These are phyloP conservation scores for Xenus cinereus DNA, from an alignment of 2,113 vertebrate genomes.

Conservation along the genomic window DNA sequence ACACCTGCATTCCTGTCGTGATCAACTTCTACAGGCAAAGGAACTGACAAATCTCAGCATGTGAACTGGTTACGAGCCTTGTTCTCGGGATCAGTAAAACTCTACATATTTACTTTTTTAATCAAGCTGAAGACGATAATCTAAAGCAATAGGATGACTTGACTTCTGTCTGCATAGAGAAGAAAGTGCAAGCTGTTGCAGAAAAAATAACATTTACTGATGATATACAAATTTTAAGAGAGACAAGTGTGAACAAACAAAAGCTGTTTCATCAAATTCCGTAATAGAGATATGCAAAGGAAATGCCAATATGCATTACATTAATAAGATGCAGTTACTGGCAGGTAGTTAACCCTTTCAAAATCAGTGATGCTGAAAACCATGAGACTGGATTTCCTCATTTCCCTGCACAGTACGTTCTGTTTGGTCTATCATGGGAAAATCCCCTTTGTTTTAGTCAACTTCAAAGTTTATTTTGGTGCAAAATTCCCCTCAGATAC, in stretches of 20 bases:
- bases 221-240: constrained; percentile 64
- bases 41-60: not conserved
- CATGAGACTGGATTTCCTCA: not conserved
- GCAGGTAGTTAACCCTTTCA: constrained; percentile 47
- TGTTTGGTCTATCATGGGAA: constrained; percentile 15
- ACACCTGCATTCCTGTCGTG: not conserved
- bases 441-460: not conserved
- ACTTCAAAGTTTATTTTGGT: constrained; percentile 11
- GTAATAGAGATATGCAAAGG: constrained; percentile 9
- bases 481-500: not conserved
- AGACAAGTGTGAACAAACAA: constrained; percentile 76
- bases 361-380: not conserved
- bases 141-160: constrained; percentile 46
- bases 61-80: not conserved
- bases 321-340: constrained; percentile 61
- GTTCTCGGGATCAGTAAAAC: not conserved
- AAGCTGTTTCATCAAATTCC: constrained; percentile 70
- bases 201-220: constrained; percentile 62
- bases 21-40: not conserved
- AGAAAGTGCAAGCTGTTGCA: constrained; percentile 64
- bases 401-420: not conserved
- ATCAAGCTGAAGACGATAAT: constrained; percentile 36
- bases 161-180: constrained; percentile 59
- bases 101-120: not conserved
- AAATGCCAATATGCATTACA: constrained; percentile 54